phyloP scores from a whole-genome alignment of 2,888 invertebrate species.

The Pollenia griseotomentosa region DNA sequence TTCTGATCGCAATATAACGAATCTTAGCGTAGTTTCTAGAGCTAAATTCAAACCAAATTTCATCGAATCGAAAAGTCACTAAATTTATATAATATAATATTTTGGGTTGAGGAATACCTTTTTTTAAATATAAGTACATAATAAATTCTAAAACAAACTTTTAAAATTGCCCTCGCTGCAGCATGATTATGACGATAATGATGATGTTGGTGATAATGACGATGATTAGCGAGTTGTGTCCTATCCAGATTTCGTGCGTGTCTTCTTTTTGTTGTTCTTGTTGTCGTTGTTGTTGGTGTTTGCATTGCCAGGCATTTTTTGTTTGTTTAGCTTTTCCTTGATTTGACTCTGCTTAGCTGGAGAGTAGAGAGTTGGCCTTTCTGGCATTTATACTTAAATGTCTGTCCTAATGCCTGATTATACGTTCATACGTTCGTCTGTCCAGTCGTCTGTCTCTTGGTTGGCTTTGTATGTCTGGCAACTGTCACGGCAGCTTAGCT shows the following conservation, averaged over 20 bases:
- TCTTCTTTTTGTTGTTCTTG: constrained; percentile 36
- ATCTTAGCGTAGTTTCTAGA: too few species aligned
- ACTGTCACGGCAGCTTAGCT: constrained; percentile 72
- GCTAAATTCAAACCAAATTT: too few species aligned
- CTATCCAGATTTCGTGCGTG: constrained; percentile 69
- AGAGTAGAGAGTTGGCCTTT: constrained; percentile 27
- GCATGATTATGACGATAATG: constrained; percentile 4
- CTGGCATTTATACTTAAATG: constrained; percentile 3
- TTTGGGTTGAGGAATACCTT: background rate
- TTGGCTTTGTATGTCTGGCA: constrained; percentile 66
- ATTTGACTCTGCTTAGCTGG: constrained; percentile 28
- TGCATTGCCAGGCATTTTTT: constrained; percentile 36
- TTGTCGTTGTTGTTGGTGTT: constrained; percentile 20
- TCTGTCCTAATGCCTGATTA: constrained; percentile 18
- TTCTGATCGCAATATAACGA: too few species aligned
- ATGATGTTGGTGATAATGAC: constrained; percentile 44
- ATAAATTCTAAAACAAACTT: background rate
- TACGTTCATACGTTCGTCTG: constrained; percentile 26
- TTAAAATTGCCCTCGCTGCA: constrained; percentile 4
- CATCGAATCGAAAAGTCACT: too few species aligned
- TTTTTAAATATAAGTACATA: too few species aligned
- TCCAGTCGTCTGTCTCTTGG: constrained; percentile 24
- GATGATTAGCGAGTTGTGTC: constrained; percentile 67
- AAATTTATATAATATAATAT: too few species aligned
- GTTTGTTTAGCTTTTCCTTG: constrained; percentile 45